phyloP scores from a whole-genome alignment of 2,888 invertebrate species.

The Colletes collaris region DNA sequence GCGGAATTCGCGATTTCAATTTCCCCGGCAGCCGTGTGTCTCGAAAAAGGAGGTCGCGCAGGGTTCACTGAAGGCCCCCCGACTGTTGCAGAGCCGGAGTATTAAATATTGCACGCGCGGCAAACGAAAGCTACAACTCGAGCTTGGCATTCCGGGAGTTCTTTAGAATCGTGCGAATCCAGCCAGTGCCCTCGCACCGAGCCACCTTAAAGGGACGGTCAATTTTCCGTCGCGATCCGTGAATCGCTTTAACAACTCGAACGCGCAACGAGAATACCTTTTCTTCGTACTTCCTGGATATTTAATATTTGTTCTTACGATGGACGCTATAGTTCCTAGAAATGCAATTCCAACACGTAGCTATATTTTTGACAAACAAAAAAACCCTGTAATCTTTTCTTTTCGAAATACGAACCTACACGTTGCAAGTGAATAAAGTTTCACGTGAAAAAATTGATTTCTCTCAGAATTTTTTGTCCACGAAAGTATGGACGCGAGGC shows the following conservation, averaged over 20 bases:
- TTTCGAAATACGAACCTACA: no score
- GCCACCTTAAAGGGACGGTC: conserved; percentile 36
- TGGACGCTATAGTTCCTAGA: no score
- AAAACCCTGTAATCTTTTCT: no score
- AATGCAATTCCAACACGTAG: no score
- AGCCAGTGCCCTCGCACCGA: conserved; percentile 29
- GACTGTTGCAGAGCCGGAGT: conserved; percentile 56
- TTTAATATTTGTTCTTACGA: no score
- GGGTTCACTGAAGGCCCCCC: conserved; percentile 59
- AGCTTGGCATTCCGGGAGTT: conserved; percentile 58
- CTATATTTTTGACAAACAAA: no score
- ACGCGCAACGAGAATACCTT: no score
- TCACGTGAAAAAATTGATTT: no score
- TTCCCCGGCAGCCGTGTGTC: conserved; percentile 38
- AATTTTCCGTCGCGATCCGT: conserved; percentile 30
- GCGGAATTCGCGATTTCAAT: conserved; percentile 47
- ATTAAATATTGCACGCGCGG: conserved; percentile 61
- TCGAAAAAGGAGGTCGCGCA: conserved; percentile 58
- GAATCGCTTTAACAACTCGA: conserved; percentile 19
- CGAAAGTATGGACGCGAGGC: no score
- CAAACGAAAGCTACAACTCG: conserved; percentile 61
- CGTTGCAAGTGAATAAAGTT: no score
- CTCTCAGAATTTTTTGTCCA: no score
- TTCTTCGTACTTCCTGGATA: no score
- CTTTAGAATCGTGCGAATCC: conserved; percentile 61